phyloP scores from a whole-genome alignment of 53 echinoderm and acorn worm species.

The Paracentrotus lividus region DNA sequence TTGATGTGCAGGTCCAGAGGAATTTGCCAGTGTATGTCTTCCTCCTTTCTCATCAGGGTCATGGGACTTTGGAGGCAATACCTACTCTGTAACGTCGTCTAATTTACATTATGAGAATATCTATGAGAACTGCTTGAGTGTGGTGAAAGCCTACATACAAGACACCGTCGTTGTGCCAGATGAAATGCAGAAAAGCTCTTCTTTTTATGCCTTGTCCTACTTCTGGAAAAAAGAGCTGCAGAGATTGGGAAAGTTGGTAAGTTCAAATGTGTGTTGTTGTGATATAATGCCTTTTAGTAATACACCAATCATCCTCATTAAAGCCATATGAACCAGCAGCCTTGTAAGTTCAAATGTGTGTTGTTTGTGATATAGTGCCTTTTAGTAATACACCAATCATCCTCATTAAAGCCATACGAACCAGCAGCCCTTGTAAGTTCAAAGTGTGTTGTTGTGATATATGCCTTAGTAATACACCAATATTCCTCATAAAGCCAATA shows the following conservation, averaged over 20 bases:
- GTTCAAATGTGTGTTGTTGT: conserved; percentile 16
- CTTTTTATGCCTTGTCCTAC: conserved; percentile 89
- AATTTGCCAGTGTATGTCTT: conserved; percentile 78
- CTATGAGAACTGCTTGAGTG: conserved; percentile 73
- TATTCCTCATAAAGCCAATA: too few relatives aligned
- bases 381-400: too few relatives aligned
- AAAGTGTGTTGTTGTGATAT: too few relatives aligned
- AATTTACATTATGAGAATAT: conserved; percentile 48
- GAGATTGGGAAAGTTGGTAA: conserved; percentile 85
- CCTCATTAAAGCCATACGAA: too few relatives aligned
- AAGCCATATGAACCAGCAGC: too few relatives aligned
- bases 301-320: too few relatives aligned
- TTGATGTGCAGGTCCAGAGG: conserved; percentile 46
- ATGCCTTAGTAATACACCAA: too few relatives aligned
- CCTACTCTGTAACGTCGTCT: conserved; percentile 70
- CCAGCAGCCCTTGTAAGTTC: too few relatives aligned
- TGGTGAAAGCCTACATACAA: conserved; percentile 69
- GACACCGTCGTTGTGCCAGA: conserved; percentile 75
- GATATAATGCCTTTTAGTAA: too few relatives aligned
- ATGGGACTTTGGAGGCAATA: conserved; percentile 83
- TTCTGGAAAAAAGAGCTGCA: conserved; percentile 80
- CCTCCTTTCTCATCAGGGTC: conserved; percentile 70
- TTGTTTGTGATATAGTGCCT: too few relatives aligned
- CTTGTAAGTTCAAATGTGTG: too few relatives aligned
- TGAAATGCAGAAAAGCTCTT: conserved; percentile 69